Percentiles rank a stretch among this genome's conserved stretches.
These are phyloP conservation scores for Centropus bengalensis DNA, from an alignment of 2,113 vertebrate genomes.

Conservation along the genomic window DNA sequence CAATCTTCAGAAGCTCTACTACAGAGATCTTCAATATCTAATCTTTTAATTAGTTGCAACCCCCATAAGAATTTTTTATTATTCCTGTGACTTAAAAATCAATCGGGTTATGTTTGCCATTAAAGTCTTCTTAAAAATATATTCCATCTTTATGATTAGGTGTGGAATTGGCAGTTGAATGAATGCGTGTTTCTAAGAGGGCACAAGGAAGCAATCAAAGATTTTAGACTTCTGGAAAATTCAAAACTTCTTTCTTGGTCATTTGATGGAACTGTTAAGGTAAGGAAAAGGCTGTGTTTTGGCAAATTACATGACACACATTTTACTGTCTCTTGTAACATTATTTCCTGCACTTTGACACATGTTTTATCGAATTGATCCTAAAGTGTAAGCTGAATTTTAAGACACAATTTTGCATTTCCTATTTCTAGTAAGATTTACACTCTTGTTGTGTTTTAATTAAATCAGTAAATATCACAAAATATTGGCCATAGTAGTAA, in stretches of 20 bases:
- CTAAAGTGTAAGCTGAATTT: background rate
- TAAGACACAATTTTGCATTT: background rate
- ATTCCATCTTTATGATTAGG: constrained; percentile 71
- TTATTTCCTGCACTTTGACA: background rate
- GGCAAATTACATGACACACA: background rate
- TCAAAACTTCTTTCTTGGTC: constrained; percentile 92
- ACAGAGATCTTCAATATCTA: background rate
- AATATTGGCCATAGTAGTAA: background rate
- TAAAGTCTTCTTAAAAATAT: background rate
- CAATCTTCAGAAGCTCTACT: background rate
- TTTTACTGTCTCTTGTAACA: background rate
- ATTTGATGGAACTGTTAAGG: constrained; percentile 92
- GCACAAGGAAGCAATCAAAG: constrained; percentile 89
- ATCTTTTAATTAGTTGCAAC: background rate
- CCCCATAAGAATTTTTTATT: background rate
- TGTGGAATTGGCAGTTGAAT: constrained; percentile 88
- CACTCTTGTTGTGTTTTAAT: background rate
- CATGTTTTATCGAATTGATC: background rate
- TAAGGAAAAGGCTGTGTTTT: constrained; percentile 55
- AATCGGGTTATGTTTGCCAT: background rate
- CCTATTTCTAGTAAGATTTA: background rate
- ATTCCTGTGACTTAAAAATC: background rate
- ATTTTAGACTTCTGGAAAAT: constrained; percentile 81
- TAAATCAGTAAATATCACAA: background rate
- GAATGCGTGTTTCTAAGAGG: constrained; percentile 80